Conservation (phyloP, 2,113 vertebrate species). For the Bolborhynchus lineola region DNA sequence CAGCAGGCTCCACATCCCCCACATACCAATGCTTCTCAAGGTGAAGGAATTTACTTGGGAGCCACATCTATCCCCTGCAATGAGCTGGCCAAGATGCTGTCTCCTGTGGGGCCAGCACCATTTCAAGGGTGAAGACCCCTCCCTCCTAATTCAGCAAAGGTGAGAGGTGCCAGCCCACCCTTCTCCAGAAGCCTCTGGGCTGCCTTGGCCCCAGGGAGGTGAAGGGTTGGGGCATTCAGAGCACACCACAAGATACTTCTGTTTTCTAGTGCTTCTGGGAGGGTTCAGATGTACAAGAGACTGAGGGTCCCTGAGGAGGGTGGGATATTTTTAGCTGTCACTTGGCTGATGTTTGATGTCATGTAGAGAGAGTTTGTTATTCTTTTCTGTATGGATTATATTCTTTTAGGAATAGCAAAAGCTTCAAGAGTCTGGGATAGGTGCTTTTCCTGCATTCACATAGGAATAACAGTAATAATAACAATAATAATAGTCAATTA, state of each 20-base stretch:
- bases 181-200: background rate
- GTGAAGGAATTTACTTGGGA: background rate
- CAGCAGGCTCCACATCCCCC: background rate
- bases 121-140: background rate
- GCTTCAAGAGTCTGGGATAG: constrained; percentile 56
- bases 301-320: constrained; percentile 35
- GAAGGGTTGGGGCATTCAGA: background rate
- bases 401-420: constrained; percentile 51
- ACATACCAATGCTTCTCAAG: background rate
- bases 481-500: background rate
- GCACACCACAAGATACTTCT: background rate
- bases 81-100: background rate
- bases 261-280: background rate
- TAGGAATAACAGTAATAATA: constrained; percentile 30
- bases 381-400: constrained; percentile 55
- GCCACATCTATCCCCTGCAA: background rate
- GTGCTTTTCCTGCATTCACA: constrained; percentile 58
- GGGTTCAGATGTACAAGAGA: constrained; percentile 5
- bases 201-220: background rate
- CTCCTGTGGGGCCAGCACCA: background rate
- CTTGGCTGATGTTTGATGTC: constrained; percentile 55
- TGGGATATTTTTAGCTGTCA: constrained; percentile 57
- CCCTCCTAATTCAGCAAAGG: background rate
- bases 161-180: background rate
- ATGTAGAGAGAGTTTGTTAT: constrained; percentile 63